Base-by-base conservation (phyloP, 2,797 vertebrate species). In the Lagodon rhomboides region DNA sequence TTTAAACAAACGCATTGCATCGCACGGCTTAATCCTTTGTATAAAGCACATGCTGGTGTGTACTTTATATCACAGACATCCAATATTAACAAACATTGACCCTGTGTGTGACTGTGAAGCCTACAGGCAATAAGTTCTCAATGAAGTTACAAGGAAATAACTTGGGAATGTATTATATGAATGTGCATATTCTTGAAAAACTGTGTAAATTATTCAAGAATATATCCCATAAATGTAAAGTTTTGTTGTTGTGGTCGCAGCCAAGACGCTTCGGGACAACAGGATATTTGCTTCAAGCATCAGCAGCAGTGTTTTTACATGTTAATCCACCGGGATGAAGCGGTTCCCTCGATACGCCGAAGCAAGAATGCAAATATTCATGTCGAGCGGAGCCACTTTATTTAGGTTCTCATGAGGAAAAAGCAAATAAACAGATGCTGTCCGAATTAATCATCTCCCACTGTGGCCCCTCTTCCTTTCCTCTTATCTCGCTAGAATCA, bases 261-360 rank as follows among this genome's bases (percentile, higher is more conserved):
- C 27, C 11, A 27, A 54, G 67, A 69, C 71, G 51, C 67, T 47
- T 15, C 9, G n/a, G n/a, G 51, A 50, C 41, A 18, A 75, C 70
- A 77, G 84, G 82, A 91, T 73, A 78, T 89, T 84, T 85, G 41
- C 62, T 34, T 87, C 68, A 81, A 84, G 75, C 80, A 83, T 90
- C 78, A 85, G 38, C 73, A 71, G 18, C 54, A 69, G 1, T 90
- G 73, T 88, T 89, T 86, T 80, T 25, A 77, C 58, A 75, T 80
- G 60, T 68, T 78, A 87, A 89, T 86, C 79, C 80, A 34, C 18
- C 23, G 64, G 53, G 61, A 86, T n/a, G 59, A 50, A 46, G 75
- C 68, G 55, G 46, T n/a, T 61, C 12, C 71, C 56, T 65, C 27
- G 83, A 87, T 47, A 85, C 71, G 85, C 75, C 49, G 8, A 43